Evolutionary conservation across 1,140 invertebrate species (phyloP).

Genomic region (Pararge aegeria): DNA sequence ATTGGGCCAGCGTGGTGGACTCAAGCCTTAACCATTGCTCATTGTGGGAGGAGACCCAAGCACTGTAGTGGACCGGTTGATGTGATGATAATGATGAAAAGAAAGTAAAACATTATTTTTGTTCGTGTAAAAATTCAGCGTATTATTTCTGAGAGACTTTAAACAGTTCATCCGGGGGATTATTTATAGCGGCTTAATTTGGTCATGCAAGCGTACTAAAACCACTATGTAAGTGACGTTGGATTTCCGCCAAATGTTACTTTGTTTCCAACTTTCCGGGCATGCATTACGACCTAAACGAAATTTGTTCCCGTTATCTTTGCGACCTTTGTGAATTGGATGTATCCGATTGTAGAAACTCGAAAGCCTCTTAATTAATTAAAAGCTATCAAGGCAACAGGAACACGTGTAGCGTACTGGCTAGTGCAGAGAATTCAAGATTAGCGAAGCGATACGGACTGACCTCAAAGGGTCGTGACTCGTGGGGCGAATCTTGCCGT

Average conservation of each 20-base stretch:
- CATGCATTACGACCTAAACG: slow-evolving; percentile 53
- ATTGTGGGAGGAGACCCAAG: no score
- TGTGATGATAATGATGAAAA: no score
- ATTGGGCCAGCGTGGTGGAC: no score
- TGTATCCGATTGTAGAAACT: slow-evolving; percentile 6
- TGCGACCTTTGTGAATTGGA: slow-evolving; percentile 29
- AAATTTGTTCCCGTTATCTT: slow-evolving; percentile 44
- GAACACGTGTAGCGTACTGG: slow-evolving; percentile 40
- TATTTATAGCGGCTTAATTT: slow-evolving; percentile 32
- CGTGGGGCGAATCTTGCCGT: slow-evolving; percentile 35
- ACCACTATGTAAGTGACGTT: slow-evolving; percentile 67
- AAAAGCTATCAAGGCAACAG: slow-evolving; percentile 28
- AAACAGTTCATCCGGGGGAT: slow-evolving; percentile 1
- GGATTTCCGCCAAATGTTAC: slow-evolving; percentile 69
- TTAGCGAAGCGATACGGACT: slow-evolving; percentile 54
- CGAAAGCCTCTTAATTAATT: slow-evolving; percentile 43
- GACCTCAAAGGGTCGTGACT: slow-evolving; percentile 56
- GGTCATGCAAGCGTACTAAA: slow-evolving; percentile 50
- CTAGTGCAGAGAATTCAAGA: slow-evolving; percentile 47
- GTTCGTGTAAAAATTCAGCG: slow-evolving; percentile 8
- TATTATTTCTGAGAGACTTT: background rate
- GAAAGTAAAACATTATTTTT: no score
- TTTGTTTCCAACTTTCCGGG: slow-evolving; percentile 61
- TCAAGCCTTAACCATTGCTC: no score
- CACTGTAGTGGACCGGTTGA: no score